phyloP scores from a whole-genome alignment of 2,888 invertebrate genomes.

The Sphinx pinastri region DNA sequence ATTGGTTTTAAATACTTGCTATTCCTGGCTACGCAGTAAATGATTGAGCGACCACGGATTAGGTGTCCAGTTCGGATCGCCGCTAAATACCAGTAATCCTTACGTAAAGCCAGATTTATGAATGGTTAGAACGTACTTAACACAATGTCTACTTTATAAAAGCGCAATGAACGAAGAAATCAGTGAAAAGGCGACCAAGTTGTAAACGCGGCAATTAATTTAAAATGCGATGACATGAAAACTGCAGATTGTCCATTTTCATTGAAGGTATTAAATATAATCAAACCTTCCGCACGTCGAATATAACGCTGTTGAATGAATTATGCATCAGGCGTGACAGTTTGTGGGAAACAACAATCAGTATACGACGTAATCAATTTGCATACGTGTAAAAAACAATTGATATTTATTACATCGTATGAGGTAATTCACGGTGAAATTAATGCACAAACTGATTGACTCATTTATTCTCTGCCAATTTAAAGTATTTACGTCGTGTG shows the following conservation, averaged over 20 bases:
- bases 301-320: constrained; percentile 33
- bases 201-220: neutral
- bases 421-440: constrained; percentile 46
- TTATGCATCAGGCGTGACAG: constrained; percentile 32
- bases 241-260: neutral
- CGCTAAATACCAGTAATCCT: too few relatives aligned
- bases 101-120: too few relatives aligned
- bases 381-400: constrained; percentile 40
- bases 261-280: neutral
- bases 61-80: too few relatives aligned
- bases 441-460: constrained; percentile 51
- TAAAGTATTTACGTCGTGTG: constrained; percentile 44
- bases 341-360: constrained; percentile 28
- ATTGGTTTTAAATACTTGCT: too few relatives aligned
- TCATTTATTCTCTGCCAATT: constrained; percentile 50
- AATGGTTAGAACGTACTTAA: too few relatives aligned
- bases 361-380: constrained; percentile 31
- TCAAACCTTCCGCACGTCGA: constrained; percentile 34
- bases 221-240: constrained; percentile 2
- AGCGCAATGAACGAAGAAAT: too few relatives aligned
- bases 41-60: too few relatives aligned
- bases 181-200: neutral
- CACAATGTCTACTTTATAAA: too few relatives aligned
- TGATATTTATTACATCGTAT: constrained; percentile 42
- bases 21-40: too few relatives aligned